Percentiles rank a stretch among this genome's conserved stretches.
phyloP scores from a whole-genome alignment of 2,888 invertebrate genomes.

The Tenthredo notha region DNA sequence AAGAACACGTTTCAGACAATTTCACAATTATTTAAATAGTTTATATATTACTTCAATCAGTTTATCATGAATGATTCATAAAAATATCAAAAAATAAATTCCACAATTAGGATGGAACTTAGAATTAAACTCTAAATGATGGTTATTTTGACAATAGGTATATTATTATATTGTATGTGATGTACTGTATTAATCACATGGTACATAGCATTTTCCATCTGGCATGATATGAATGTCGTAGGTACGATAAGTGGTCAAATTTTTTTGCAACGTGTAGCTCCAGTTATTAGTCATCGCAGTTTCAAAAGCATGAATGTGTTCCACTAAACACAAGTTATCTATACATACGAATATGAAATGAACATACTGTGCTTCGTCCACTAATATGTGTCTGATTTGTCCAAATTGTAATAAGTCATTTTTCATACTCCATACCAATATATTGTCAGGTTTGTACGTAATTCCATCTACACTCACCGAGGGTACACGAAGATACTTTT shows the following conservation, averaged over 20 bases:
- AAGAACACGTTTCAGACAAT: too few relatives aligned
- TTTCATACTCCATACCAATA: conserved; percentile 6
- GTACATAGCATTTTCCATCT: conserved; percentile 7
- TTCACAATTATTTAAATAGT: too few relatives aligned
- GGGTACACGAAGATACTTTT: conserved; percentile 7
- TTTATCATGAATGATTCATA: too few relatives aligned
- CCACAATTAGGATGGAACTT: too few relatives aligned
- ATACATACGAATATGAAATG: conserved; percentile 10
- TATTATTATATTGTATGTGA: not conserved
- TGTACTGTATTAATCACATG: not conserved
- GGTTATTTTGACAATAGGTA: too few relatives aligned
- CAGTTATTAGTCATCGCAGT: not conserved
- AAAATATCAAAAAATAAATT: too few relatives aligned
- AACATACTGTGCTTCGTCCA: not conserved
- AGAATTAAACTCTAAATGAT: too few relatives aligned
- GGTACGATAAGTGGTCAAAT: not conserved
- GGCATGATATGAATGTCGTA: conserved; percentile 17
- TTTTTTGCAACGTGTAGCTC: not conserved
- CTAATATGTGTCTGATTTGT: conserved; percentile 13
- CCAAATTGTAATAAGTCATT: conserved; percentile 5
- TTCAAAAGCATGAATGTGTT: conserved; percentile 7
- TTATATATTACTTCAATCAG: too few relatives aligned
- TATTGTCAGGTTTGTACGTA: not conserved
- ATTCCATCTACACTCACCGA: not conserved
- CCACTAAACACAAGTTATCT: not conserved